A percentile compares a stretch with the other conserved stretches of the same genome.
Conservation (phyloP, 92 coral and sea anemone genomes). For the Porites evermanni region DNA sequence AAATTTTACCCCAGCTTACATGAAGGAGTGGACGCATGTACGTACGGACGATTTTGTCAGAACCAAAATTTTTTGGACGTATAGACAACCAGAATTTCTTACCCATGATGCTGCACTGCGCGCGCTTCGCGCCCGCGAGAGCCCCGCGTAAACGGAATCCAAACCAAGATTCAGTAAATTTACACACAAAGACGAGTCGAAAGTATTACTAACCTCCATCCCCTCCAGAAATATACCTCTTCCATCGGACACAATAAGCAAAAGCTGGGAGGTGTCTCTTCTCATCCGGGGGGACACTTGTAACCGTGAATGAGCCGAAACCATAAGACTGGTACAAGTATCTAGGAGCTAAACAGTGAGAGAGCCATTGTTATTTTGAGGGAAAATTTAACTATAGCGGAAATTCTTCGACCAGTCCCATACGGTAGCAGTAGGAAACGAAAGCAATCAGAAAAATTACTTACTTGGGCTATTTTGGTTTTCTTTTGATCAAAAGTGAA, state of each 20-base stretch:
- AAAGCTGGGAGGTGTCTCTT: conserved; percentile 83
- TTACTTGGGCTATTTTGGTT: conserved; percentile 95
- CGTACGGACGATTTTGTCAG: no score
- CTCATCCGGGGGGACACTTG: conserved; percentile 73
- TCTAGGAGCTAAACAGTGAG: conserved; percentile 70
- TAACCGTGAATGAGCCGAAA: conserved; percentile 83
- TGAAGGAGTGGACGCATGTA: no score
- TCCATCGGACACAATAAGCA: conserved; percentile 96
- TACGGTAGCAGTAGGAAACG: neutral
- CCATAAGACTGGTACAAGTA: conserved; percentile 86
- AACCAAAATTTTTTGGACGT: no score
- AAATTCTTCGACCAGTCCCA: neutral
- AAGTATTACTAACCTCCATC: conserved; percentile 75
- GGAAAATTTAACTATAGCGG: no score
- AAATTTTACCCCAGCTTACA: no score
- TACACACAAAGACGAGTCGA: neutral
- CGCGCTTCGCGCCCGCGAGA: no score
- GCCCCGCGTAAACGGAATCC: neutral
- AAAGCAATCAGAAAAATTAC: neutral
- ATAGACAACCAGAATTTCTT: no score
- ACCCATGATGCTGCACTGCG: no score
- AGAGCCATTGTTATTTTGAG: neutral
- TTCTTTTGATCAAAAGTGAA: conserved; percentile 95
- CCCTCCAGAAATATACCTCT: conserved; percentile 98
- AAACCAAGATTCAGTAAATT: neutral